Base-by-base conservation (phyloP, 2,797 vertebrate genomes). In the Microcaecilia unicolor region DNA sequence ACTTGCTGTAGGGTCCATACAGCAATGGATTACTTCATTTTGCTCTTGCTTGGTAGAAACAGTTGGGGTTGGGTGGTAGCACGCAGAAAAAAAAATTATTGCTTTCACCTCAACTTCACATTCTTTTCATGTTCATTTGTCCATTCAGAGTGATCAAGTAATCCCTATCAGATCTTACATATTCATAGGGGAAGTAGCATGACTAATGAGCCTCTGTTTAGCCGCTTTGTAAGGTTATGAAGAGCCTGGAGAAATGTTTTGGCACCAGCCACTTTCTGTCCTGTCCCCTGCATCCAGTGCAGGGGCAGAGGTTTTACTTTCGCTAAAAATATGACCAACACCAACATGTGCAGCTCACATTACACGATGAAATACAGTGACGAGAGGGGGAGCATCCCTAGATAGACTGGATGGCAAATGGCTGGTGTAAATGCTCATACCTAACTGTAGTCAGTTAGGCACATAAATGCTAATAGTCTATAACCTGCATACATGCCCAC, bases 201-300 rank as follows among this genome's bases (percentile, higher is more conserved):
- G 22, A 37, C 43, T 45, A 43, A 28, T 29, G 44, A 15, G 29
- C 21, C 72, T 72, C 70, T 34, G 44, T 56, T 55, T 43, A 31
- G 29, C 30, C 32, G 23, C 22, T 37, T 28, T 22, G 21, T 15
- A 18, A 26, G 22, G n/a, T 16, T 16, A 29, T 18, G 31, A 41
- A 24, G 19, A 24, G 27, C 10, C 36, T 31, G 18, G 28, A 25
- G 22, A 30, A 41, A 31, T 64, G 53, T 58, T 55, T 64, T 69
- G 69, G 66, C 72, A 79, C 79, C 76, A 80, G 80, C 80, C 79
- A 83, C 74, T 81, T 76, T 77, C 74, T 76, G 69, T 69, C 76
- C 82, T 75, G n/a, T 84, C 74, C 74, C 80, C 77, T 76, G 77
- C 77, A 73, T 70, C 72, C 78, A 81, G 78, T 85, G 80, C 73